Percentiles rank a stretch among this genome's conserved stretches.
phyloP scores from a whole-genome alignment of 1,140 invertebrate species.

The Hycleus cichorii region DNA sequence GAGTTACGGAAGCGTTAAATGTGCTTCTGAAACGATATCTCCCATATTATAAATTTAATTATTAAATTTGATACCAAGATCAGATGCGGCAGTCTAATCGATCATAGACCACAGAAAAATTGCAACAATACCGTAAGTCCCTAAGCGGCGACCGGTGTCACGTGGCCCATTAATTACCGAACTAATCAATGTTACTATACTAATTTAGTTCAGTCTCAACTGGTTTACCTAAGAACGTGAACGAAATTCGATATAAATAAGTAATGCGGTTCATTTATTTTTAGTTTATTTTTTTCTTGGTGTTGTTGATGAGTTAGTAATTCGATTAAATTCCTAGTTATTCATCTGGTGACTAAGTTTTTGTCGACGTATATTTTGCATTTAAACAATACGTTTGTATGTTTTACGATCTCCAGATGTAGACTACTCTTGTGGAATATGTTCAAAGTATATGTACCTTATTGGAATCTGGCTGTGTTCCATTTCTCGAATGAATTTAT shows the following conservation, averaged over 20 bases:
- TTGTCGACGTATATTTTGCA: constrained; percentile 15
- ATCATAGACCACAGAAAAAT: background rate
- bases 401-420: constrained; percentile 29
- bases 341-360: background rate
- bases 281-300: too few species aligned
- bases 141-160: constrained; percentile 18
- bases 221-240: constrained; percentile 5
- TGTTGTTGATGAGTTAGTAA: background rate
- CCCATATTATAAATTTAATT: too few species aligned
- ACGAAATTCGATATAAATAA: constrained; percentile 14
- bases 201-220: constrained; percentile 8
- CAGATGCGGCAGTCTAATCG: too few species aligned
- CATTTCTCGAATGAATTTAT: background rate
- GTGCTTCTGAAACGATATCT: too few species aligned
- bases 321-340: background rate
- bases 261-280: constrained; percentile 1
- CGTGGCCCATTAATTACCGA: constrained; percentile 31
- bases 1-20: too few species aligned
- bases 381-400: constrained; percentile 26
- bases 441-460: constrained; percentile 19
- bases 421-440: constrained; percentile 23
- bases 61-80: too few species aligned
- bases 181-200: constrained; percentile 27
- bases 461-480: constrained; percentile 21
- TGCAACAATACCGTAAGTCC: constrained; percentile 3